A percentile compares a stretch with the other conserved stretches of the same genome.
Conservation (phyloP, 2,888 invertebrate species). For the Drosophila mayaguana region DNA sequence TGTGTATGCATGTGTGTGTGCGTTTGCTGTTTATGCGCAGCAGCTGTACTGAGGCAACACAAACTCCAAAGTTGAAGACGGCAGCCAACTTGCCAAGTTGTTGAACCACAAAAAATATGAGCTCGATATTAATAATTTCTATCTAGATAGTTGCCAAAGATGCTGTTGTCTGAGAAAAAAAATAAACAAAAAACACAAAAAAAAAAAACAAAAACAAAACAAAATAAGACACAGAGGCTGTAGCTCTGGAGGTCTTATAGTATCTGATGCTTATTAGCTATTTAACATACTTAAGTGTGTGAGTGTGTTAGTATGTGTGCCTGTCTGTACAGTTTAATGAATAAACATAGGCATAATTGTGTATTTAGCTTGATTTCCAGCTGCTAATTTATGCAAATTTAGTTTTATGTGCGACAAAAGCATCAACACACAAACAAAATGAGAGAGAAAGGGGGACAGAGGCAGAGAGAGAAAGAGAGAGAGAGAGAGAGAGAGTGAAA, state of each 20-base stretch:
- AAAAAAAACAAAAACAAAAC: constrained; percentile 6
- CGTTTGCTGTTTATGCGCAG: constrained; percentile 70
- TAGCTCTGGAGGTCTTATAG: constrained; percentile 30
- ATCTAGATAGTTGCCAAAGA: constrained; percentile 78
- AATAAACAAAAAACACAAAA: constrained; percentile 8
- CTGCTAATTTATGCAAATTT: constrained; percentile 77
- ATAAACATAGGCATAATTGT: constrained; percentile 60
- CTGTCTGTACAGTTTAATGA: constrained; percentile 31
- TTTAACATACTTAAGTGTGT: constrained; percentile 33
- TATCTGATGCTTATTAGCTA: constrained; percentile 42
- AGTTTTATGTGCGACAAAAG: constrained; percentile 43
- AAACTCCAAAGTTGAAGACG: constrained; percentile 55
- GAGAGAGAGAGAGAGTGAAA: background rate
- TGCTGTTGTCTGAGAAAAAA: constrained; percentile 66
- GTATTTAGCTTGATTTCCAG: constrained; percentile 72
- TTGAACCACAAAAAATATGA: constrained; percentile 76
- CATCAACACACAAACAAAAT: constrained; percentile 10
- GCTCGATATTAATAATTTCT: constrained; percentile 83
- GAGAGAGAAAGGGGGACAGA: background rate
- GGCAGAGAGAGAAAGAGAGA: no score
- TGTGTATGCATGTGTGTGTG: constrained; percentile 22
- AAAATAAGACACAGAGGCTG: constrained; percentile 8
- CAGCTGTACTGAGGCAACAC: constrained; percentile 73
- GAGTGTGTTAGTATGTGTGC: background rate
- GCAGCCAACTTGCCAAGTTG: constrained; percentile 69